Base-by-base conservation (phyloP, 2,797 vertebrate species). In the Geotrypetes seraphini region DNA sequence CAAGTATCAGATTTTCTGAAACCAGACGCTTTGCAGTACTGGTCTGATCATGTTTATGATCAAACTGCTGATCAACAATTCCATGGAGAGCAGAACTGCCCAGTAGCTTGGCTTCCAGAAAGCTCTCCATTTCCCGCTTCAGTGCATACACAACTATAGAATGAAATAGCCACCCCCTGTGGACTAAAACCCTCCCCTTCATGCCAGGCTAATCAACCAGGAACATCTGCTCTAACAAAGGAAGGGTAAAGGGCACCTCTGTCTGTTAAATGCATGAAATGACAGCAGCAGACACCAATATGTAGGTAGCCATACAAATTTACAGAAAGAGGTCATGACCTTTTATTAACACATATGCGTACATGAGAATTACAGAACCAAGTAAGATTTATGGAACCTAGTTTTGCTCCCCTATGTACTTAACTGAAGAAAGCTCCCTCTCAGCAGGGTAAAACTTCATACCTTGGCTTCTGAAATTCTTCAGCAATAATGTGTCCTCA, bases 241-340 rank as follows among this genome's bases (percentile, higher is more conserved):
- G 47, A 47, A 49, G 56, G 43, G 35, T 29, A 35, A 41, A 47
- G 44, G 53, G 40, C 28, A 36, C 12, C 32, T 32, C 40, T 50
- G 43, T 40, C 13, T 5, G 26, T 25, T 52, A 39, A 29, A 41
- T 36, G 30, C 35, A 39, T 24, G 21, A 46, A 41, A 32, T 39
- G 48, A 47, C 41, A 17, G 17, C 14, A 30, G 25, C 26, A 64
- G 63, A 66, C 32, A 60, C 35, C 43, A 38, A 61, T 31, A 42
- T 5, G 16, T 44, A 57, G 63, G 52, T 48, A 60, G 68, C 55
- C 56, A 57, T 54, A 69, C 72, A 73, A 55, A 71, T 66, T 57
- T 57, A 63, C 67, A 60, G 60, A 69, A 36, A 36, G 57, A 60
- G 77, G 73, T 79, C 71, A 20, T 1, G 54, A 83, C 72, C 71